Evolutionary conservation across 2,888 invertebrate species (phyloP).

Genomic region (Alentia gelatinosa): DNA sequence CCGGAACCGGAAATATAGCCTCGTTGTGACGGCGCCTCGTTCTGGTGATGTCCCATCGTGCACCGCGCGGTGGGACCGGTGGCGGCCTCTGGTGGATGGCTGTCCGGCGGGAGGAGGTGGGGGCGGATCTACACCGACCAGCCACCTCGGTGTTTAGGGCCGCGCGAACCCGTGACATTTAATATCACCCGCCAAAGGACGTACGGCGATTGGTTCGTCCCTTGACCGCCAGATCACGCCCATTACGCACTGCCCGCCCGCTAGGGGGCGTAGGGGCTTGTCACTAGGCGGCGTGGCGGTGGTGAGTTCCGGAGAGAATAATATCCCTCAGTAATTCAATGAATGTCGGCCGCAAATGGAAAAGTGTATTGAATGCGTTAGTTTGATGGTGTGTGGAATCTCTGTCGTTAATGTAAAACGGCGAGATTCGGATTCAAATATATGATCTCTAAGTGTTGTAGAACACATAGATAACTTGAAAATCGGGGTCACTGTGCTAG

Average conservation of each 20-base stretch:
- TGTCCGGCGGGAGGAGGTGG: too few relatives aligned
- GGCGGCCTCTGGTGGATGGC: too few relatives aligned
- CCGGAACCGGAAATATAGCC: slow-evolving; percentile 2
- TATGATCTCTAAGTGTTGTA: too few relatives aligned
- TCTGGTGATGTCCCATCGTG: neutral
- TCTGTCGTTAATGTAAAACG: too few relatives aligned
- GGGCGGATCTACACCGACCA: too few relatives aligned
- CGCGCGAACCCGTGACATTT: slow-evolving; percentile 30
- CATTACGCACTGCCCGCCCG: neutral
- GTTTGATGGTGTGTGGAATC: neutral
- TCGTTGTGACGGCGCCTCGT: neutral
- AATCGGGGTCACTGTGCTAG: too few relatives aligned
- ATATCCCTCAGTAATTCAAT: neutral
- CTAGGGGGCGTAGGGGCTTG: neutral
- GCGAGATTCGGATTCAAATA: too few relatives aligned
- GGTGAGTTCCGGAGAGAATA: neutral
- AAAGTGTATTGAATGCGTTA: slow-evolving; percentile 3
- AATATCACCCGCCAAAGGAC: neutral
- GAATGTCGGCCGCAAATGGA: neutral
- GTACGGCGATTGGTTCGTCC: slow-evolving; percentile 1
- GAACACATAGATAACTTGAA: too few relatives aligned
- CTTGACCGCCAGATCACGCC: neutral
- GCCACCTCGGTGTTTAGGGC: neutral
- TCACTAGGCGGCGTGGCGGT: neutral
- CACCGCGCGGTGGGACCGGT: neutral